Percentiles rank a stretch among this genome's conserved stretches.
phyloP scores from a whole-genome alignment of 2,888 invertebrate species.

The Eupsilia transversa region DNA sequence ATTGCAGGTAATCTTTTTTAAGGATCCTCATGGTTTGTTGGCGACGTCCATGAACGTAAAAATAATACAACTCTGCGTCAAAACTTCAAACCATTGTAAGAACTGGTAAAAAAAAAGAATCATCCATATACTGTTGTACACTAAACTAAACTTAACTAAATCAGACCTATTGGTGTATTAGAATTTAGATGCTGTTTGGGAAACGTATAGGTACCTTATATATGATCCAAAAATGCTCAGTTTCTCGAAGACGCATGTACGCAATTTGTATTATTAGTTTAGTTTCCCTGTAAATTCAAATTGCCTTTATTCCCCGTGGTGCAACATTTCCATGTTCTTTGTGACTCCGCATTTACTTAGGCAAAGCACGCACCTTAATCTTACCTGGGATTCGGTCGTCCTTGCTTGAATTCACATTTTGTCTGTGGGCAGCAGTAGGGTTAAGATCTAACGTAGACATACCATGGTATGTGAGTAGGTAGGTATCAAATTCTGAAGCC shows the following conservation, averaged over 20 bases:
- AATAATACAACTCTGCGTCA: not conserved
- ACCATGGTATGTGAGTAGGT: not conserved
- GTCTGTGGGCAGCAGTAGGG: not conserved
- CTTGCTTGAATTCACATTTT: not conserved
- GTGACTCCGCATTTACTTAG: not conserved
- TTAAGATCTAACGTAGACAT: not conserved
- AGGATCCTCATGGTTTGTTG: not conserved
- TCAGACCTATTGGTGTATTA: too few relatives aligned
- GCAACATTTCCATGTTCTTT: constrained; percentile 20
- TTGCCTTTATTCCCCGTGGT: constrained; percentile 4
- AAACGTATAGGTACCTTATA: not conserved
- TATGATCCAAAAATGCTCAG: not conserved
- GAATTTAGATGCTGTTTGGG: not conserved
- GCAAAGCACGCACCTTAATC: not conserved
- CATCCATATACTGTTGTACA: too few relatives aligned
- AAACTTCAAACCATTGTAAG: not conserved
- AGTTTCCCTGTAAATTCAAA: not conserved
- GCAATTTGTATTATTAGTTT: constrained; percentile 5
- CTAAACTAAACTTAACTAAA: too few relatives aligned
- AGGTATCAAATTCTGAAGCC: constrained; percentile 22
- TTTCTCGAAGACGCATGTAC: not conserved
- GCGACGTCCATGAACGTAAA: not conserved
- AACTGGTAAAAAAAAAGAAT: constrained; percentile 4
- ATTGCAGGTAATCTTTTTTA: constrained; percentile 3
- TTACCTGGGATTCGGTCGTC: not conserved